Evolutionary conservation across 2,888 invertebrate species (phyloP).

Genomic region (Zonitis immaculata): DNA sequence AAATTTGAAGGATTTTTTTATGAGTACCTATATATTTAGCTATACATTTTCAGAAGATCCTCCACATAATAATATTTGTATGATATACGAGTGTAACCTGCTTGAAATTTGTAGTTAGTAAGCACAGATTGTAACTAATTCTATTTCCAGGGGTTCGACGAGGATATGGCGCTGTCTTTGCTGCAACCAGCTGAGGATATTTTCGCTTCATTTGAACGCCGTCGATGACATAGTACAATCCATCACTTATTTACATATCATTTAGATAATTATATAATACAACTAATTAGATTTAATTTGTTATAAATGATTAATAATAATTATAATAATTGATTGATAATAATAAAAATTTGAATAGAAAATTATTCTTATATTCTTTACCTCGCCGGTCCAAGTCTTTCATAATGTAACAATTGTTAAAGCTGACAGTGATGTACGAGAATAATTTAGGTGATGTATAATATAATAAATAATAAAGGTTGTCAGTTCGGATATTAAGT

Average conservation of each 20-base stretch:
- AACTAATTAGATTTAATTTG: not conserved
- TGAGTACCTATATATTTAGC: not conserved
- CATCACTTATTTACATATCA: constrained; percentile 9
- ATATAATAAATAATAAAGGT: constrained; percentile 40
- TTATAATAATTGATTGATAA: not conserved
- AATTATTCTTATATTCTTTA: not conserved
- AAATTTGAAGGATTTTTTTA: not conserved
- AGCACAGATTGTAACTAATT: constrained; percentile 1
- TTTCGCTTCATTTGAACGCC: constrained; percentile 15
- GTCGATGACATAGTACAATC: constrained; percentile 6
- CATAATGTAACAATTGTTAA: constrained; percentile 26
- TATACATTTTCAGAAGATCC: not conserved
- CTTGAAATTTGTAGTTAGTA: constrained; percentile 1
- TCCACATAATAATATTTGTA: not conserved
- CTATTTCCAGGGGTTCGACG: constrained; percentile 37
- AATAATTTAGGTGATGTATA: constrained; percentile 39
- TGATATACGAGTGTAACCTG: constrained; percentile 1
- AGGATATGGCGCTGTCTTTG: constrained; percentile 34
- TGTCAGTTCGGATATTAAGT: constrained; percentile 39
- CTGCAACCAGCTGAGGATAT: constrained; percentile 28
- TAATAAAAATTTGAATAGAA: not conserved
- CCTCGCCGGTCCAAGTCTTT: constrained; percentile 10
- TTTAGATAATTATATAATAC: not conserved
- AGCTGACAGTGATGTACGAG: constrained; percentile 37
- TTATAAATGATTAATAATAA: not conserved